Base-by-base conservation (phyloP, 2,797 vertebrate species). In the Chanos chanos region DNA sequence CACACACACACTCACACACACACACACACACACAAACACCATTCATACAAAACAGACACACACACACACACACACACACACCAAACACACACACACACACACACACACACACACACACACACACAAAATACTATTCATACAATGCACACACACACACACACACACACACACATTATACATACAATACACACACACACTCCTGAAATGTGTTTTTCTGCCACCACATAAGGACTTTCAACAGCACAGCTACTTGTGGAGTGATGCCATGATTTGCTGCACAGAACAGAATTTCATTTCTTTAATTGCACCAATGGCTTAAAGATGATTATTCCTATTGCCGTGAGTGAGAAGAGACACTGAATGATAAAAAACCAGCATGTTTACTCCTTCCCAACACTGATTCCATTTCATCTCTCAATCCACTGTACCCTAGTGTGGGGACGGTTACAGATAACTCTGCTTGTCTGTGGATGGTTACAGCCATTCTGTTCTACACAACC, bases 351-450 rank as follows among this genome's bases (percentile, higher is more conserved):
- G 41, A 3, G 22, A 40, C 55, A 43, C 13, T 44, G 6, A 67
- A 58, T 53, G 58, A 66, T 67, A 59, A 58, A 48, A 31, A 44
- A 45, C 44, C 61, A 60, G 68, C 19, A 55, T 43, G 50, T 45
- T 16, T 31, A 45, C 50, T 56, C 57, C 50, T 70, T n/a, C n/a
- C 51, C 61, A 65, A 64, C 43, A 28, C 39, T 37, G 41, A 70
- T 61, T 56, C 55, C 13, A 47, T 15, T 48, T 54, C 18, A n/a
- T n/a, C 44, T 55, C 55, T 59, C 36, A 60, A 34, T 43, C 49
- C 24, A 3, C 18, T 25, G 25, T 13, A 52, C 54, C 25, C 40
- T 3, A 8, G 21, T 19, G 15, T 7, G 36, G 30, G 25, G 16
- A 16, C 27, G 41, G 49, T 64, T 54, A 48, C 37, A 54, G 27